Base-by-base conservation (phyloP, 1,140 invertebrate species). In the Drosophila pachea region DNA sequence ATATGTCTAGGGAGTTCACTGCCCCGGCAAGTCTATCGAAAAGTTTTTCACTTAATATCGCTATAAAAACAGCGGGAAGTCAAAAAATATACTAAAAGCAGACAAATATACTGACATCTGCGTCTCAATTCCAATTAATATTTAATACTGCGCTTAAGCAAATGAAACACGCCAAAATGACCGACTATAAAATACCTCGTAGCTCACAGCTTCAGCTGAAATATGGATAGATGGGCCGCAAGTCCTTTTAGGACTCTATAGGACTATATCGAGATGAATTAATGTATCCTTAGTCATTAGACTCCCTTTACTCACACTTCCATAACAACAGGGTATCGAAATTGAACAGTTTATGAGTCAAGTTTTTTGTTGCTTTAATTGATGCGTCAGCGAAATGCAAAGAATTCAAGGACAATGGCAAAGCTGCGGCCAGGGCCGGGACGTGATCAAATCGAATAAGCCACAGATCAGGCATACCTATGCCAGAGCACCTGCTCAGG, bases 301-400 rank as follows among this genome's bases (percentile, higher is more conserved):
- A 47, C 8, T 1, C 43, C 22, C 8, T 6, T 4, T 31, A 5
- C 0, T 9, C 7, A 2, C 8, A 7, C 11, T 11, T 29, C 4
- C 22, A 4, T 47, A 8, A 5, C 5, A 29, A 29, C 22, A 31
- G 45, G 45, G 45, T 31, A 47, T 47, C 29, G 2, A 29, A 47
- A 45, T 16, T 0, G 7, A 35, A 29, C 35, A 33, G 32, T 55
- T 66, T 22, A 40, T 40, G 43, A 40, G 43, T 49, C 53, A 32
- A 66, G 16, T 58, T 55, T 40, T 49, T 47, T 12, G 12, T 8
- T 61, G 8, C 53, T 55, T 66, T 59, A 40, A 50, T 67, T 38
- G n/a, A 29, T 67, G 68, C 62, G 62, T 60, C 68, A 70, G 53
- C 62, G 14, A 35, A 52, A 58, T 70, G 47, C 33, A 59, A 47